Conservation (phyloP, 2,888 invertebrate species). For the Folsomia manolachei region DNA sequence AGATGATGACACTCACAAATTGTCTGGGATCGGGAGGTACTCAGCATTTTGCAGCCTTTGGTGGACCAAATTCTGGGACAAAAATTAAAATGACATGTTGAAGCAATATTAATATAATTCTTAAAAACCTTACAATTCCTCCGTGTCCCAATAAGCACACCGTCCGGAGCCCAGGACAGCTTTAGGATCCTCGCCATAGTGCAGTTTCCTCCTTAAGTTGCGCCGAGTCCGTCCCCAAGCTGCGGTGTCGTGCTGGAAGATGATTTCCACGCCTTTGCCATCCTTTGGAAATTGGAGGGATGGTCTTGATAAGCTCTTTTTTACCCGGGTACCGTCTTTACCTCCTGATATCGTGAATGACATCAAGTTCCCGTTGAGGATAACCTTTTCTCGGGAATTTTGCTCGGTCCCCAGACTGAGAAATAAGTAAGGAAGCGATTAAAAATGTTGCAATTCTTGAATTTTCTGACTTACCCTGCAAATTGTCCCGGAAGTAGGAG, state of each 20-base stretch:
- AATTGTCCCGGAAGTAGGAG: conserved; percentile 38
- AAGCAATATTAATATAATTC: background rate
- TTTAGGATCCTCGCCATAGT: conserved; percentile 42
- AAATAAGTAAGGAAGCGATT: background rate
- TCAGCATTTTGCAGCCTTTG: conserved; percentile 50
- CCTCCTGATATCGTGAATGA: conserved; percentile 26
- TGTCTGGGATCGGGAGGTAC: conserved; percentile 53
- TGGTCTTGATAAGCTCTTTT: no score
- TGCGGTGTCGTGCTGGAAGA: conserved; percentile 42
- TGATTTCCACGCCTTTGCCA: conserved; percentile 41
- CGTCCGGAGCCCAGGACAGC: conserved; percentile 37
- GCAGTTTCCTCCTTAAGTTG: conserved; percentile 37
- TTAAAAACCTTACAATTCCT: conserved; percentile 28
- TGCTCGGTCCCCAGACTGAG: conserved; percentile 19
- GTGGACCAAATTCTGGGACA: conserved; percentile 50
- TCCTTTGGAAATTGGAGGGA: background rate
- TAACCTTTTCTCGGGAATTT: background rate
- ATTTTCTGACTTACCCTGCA: conserved; percentile 23
- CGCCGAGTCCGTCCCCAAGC: conserved; percentile 38
- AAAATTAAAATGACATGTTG: no score
- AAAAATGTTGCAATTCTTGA: no score
- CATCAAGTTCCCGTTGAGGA: conserved; percentile 40
- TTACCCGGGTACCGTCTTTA: background rate
- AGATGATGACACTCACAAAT: conserved; percentile 54
- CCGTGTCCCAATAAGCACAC: conserved; percentile 45